Evolutionary conservation across 1,140 invertebrate species (phyloP).

Genomic region (Drosophila lacteicornis): DNA sequence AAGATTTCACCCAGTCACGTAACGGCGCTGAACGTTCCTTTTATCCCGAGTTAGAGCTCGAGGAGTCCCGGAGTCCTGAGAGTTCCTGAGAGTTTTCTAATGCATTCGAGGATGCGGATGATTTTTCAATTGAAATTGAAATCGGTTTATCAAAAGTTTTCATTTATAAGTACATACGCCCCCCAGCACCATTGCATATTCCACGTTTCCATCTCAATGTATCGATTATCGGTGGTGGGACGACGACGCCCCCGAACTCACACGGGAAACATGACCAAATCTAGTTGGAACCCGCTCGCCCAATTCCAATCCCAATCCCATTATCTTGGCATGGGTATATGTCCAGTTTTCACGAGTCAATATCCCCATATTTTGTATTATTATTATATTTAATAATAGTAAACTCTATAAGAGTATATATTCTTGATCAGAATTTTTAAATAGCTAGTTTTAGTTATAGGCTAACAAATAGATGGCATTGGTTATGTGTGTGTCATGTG

Average conservation of each 20-base stretch:
- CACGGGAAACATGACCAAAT: neutral
- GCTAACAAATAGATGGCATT: too few relatives aligned
- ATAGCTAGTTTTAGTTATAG: too few relatives aligned
- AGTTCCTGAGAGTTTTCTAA: slow-evolving; percentile 12
- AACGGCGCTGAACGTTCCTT: slow-evolving; percentile 10
- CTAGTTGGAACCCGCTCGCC: too few relatives aligned
- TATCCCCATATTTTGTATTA: too few relatives aligned
- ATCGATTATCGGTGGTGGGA: slow-evolving; percentile 27
- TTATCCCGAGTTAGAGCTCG: neutral
- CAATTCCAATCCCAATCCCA: neutral
- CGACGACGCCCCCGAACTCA: too few relatives aligned
- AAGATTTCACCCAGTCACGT: slow-evolving; percentile 63
- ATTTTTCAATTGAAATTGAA: slow-evolving; percentile 54
- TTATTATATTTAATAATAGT: too few relatives aligned
- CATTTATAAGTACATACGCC: slow-evolving; percentile 21
- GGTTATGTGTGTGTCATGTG: too few relatives aligned
- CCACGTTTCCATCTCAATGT: slow-evolving; percentile 28
- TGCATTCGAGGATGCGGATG: slow-evolving; percentile 18
- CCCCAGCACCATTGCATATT: neutral
- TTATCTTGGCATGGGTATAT: neutral
- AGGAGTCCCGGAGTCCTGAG: too few relatives aligned
- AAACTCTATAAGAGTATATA: too few relatives aligned
- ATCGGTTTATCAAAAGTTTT: slow-evolving; percentile 49
- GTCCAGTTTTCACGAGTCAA: too few relatives aligned
- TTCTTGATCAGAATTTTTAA: too few relatives aligned